Evolutionary conservation across 2,113 vertebrate genomes (phyloP).

Genomic region (Corapipo altera): DNA sequence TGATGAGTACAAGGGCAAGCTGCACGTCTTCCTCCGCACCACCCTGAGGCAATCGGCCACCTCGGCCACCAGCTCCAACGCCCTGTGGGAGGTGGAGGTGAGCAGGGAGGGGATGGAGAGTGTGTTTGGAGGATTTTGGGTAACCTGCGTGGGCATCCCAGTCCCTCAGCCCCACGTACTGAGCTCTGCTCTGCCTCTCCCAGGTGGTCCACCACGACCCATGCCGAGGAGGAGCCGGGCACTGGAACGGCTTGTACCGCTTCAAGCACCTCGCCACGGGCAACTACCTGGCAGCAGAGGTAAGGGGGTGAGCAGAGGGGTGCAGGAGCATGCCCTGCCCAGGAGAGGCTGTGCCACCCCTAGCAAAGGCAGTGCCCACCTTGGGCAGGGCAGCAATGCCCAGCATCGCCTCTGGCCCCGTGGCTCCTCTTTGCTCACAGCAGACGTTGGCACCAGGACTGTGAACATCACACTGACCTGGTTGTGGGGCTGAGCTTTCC

Average conservation of each 20-base stretch:
- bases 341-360: not conserved
- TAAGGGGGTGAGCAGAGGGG: constrained; percentile 54
- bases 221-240: constrained; percentile 91
- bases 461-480: accelerated
- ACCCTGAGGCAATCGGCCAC: constrained; percentile 93
- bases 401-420: accelerated
- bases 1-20: constrained; percentile 88
- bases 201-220: constrained; percentile 98
- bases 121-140: accelerated
- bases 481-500: not conserved
- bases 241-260: constrained; percentile 95
- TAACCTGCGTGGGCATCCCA: accelerated
- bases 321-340: not conserved
- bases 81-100: constrained; percentile 98
- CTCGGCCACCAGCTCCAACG: constrained; percentile 96
- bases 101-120: not conserved
- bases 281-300: constrained; percentile 95
- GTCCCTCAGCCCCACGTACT: not conserved
- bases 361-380: not conserved
- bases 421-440: not conserved
- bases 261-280: constrained; percentile 96
- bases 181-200: not conserved
- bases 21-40: constrained; percentile 93
- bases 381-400: accelerated
- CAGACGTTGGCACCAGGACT: not conserved